Percentiles rank a stretch among this genome's conserved stretches.
Evolutionary conservation across 2,113 vertebrate genomes (phyloP).

Genomic region (Ifrita kowaldi): DNA sequence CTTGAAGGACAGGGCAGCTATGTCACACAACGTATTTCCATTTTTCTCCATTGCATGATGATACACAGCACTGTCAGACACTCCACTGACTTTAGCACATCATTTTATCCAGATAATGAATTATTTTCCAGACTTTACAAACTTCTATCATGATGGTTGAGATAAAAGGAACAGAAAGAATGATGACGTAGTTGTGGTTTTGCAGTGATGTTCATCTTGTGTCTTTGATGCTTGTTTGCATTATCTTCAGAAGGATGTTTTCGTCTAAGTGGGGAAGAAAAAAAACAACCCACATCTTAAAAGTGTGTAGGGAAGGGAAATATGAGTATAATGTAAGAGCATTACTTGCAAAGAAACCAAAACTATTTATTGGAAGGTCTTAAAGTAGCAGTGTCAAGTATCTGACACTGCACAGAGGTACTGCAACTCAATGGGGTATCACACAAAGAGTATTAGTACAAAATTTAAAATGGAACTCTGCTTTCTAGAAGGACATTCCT

Average conservation of each 20-base stretch:
- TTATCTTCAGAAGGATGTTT: slow-evolving; percentile 38
- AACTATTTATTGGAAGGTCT: background rate
- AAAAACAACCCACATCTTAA: background rate
- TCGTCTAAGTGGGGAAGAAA: background rate
- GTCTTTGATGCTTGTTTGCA: background rate
- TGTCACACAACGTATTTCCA: background rate
- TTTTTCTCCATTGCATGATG: background rate
- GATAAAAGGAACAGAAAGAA: background rate
- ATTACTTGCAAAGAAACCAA: background rate
- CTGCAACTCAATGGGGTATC: background rate
- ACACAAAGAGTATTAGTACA: background rate
- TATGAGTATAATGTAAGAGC: background rate
- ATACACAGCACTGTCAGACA: background rate
- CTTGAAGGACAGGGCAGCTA: background rate
- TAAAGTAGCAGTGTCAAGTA: background rate
- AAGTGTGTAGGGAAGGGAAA: background rate
- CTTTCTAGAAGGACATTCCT: background rate
- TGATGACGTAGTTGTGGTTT: background rate
- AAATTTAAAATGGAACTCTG: background rate
- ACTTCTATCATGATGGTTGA: background rate
- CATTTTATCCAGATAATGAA: background rate
- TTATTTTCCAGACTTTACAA: background rate
- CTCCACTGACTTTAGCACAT: background rate
- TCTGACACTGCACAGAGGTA: background rate
- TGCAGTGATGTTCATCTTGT: background rate